These are phyloP conservation scores for Spheniscus mendiculus DNA, from an alignment of 2,113 vertebrate species.

Conservation along the genomic window DNA sequence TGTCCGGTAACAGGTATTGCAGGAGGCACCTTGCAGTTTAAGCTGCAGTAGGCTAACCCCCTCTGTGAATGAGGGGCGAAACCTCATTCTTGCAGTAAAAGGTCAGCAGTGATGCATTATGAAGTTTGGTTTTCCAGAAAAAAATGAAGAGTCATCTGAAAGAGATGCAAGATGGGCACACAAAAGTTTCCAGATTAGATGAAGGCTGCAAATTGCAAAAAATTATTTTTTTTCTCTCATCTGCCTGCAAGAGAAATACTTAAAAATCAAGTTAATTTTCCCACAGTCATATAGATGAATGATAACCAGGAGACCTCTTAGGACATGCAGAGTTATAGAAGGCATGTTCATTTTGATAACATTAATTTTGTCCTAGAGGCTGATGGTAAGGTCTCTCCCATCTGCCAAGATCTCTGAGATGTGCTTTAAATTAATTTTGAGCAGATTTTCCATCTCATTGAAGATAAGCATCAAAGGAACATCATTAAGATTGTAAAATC, in stretches of 20 bases:
- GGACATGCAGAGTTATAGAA: neutral
- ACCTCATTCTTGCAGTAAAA: neutral
- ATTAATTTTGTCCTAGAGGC: conserved; percentile 17
- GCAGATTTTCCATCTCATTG: conserved; percentile 16
- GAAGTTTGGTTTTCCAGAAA: neutral
- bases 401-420: neutral
- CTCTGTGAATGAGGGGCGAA: neutral
- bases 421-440: conserved; percentile 23
- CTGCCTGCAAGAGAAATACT: neutral
- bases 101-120: neutral
- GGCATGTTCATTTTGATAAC: neutral
- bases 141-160: neutral
- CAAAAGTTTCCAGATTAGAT: neutral
- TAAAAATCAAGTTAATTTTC: neutral
- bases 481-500: conserved; percentile 2
- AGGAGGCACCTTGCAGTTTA: neutral
- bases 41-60: neutral
- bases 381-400: neutral
- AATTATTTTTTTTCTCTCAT: neutral
- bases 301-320: neutral
- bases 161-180: neutral
- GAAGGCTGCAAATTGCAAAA: neutral
- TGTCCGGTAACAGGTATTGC: neutral
- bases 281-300: neutral
- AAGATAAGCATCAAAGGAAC: conserved; percentile 17